These are phyloP conservation scores for Elysia chlorotica DNA, from an alignment of 1,140 invertebrate species.

Conservation along the genomic window DNA sequence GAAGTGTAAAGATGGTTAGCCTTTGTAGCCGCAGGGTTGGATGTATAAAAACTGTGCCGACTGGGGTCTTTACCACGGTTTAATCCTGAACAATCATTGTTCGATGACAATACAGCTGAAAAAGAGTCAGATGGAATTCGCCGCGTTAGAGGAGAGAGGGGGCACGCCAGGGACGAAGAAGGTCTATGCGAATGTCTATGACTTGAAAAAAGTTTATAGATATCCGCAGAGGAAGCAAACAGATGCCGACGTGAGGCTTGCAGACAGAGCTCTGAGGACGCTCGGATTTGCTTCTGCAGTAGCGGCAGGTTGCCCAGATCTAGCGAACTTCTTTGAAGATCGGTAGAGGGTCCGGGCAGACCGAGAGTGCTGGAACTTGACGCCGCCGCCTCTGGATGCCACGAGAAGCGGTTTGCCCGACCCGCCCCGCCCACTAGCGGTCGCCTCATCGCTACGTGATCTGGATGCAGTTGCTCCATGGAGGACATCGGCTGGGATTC, in stretches of 20 bases:
- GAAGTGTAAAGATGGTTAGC: background rate
- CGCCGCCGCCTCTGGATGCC: background rate
- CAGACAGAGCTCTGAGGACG: conserved; percentile 16
- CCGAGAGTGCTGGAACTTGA: background rate
- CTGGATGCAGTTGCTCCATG: background rate
- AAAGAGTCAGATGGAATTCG: background rate
- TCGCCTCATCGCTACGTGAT: too few species aligned
- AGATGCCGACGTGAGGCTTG: conserved; percentile 16
- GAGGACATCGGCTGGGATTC: conserved; percentile 6
- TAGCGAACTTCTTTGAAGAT: conserved; percentile 4
- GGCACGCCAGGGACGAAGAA: background rate
- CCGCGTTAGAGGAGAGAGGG: background rate
- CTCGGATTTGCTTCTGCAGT: conserved; percentile 19
- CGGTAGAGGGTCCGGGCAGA: background rate
- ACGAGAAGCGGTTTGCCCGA: background rate
- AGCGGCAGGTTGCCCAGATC: conserved; percentile 14
- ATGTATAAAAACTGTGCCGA: background rate
- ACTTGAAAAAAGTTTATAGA: conserved; percentile 18
- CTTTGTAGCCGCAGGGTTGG: background rate
- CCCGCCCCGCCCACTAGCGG: too few species aligned
- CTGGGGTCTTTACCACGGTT: background rate
- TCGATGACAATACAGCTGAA: background rate
- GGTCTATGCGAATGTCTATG: background rate
- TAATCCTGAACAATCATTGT: background rate
- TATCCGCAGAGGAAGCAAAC: conserved; percentile 23